Evolutionary conservation across 1,140 invertebrate genomes (phyloP), one percentile per base, ranked within the genome.

Genomic region (Heliconius melpomene): DNA sequence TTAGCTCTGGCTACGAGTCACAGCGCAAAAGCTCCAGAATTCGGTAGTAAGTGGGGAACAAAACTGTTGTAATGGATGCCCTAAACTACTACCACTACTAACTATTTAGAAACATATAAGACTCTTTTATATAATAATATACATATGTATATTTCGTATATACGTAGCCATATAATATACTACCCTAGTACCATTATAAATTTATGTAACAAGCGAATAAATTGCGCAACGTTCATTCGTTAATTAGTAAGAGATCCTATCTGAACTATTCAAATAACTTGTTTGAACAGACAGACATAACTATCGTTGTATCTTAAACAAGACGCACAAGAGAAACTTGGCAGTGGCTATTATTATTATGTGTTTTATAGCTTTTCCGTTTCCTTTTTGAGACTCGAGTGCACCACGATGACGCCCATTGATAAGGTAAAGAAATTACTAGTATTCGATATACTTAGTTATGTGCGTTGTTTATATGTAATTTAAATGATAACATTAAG

Each of bases 311-410:
- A 66, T 66, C 60, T 66, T 66, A 66, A 29, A 66, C 26, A 29
- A 66, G 60, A 66, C 23, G 60, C 60, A 66, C 26, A 66, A 66
- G 60, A 66, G 60, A 66, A 66, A 66, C 60, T 66, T 66, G 60
- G 60, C 60, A 66, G 60, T 13, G 60, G 26, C 9, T 66, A 18
- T 66, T 66, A 66, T 66, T 66, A 66, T 66, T 26, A 66, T 16
- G 26, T 66, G 60, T 66, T 66, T 66, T 66, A 66, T 66, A 26
- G 26, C 60, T 18, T 66, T 66, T 18, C 13, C 60, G 26, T 66
- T 66, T 66, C 60, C 60, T 29, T 29, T 66, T n/a, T 26, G 60
- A 66, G 11, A 29, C 60, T 66, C 26, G 6, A 2, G 1, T 16
- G 60, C 60, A 29, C 1, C 5, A 66, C 7, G 26, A 66, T 29